Evolutionary conservation across 2,888 invertebrate species (phyloP), one percentile per base, ranked within the genome.

Genomic region (Mechanitis mazaeus): DNA sequence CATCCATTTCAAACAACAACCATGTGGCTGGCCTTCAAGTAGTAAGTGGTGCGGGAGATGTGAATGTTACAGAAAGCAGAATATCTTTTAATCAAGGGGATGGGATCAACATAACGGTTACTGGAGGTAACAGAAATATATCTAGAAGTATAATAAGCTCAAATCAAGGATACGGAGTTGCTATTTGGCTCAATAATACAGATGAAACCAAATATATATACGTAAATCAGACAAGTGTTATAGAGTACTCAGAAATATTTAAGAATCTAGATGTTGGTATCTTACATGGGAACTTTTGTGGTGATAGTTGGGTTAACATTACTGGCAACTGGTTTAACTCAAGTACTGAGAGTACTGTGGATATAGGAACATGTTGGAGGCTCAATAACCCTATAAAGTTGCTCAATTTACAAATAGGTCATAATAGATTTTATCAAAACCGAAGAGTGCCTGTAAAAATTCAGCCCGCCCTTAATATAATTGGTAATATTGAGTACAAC

Each of bases 41-140:
- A 2, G 92, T 94, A 1, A 95, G 94, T 71, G 99, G 99, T 2
- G 97, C 96, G 0, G 97, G 97, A 1, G 98, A 98, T 80, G 93
- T 99, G 0, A 98, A 98, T 80, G 92, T 99, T 3, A 98, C 98
- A 31, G 94, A 95, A 72, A 97, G 97, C 68, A 92, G 94, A 72
- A 94, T 99, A 69, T 95, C 95, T 28, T 95, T 96, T 71, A 99
- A 99, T 80, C 93, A 94, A 76, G 98, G 97, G 1, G 97, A 97
- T 75, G 99, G 99, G 0, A 92, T 99, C 9, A 99, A 99, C 80
- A 94, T 99, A 11, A 98, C 98, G 0, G 97, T 97, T 65, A 95
- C 96, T 3, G 99, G 99, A 0, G 99, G 99, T 1, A 95, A 95
- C 72, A 92, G 97, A 67, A 98, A 99, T 75, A 92, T 99, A 64